Evolutionary conservation across 2,888 invertebrate genomes (phyloP).

Genomic region (Eilema depressum): DNA sequence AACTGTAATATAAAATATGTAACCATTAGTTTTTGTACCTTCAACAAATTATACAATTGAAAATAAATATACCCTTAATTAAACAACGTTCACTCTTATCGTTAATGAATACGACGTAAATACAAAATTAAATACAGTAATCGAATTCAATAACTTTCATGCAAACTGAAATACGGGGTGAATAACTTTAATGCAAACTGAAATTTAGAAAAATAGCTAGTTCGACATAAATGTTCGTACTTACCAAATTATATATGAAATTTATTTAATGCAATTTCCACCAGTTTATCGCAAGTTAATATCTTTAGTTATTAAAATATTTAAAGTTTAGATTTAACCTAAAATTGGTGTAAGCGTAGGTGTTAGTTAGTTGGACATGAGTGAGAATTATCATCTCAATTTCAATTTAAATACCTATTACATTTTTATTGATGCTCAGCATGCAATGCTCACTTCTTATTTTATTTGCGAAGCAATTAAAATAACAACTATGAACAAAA

Average conservation of each 20-base stretch:
- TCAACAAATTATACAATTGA: background rate
- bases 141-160: too few relatives aligned
- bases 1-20: too few relatives aligned
- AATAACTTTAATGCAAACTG: too few relatives aligned
- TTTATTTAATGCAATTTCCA: background rate
- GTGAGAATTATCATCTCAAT: slow-evolving; percentile 83
- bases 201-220: too few relatives aligned
- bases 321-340: background rate
- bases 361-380: slow-evolving; percentile 75
- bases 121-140: too few relatives aligned
- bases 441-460: background rate
- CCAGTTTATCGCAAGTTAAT: background rate
- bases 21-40: too few relatives aligned
- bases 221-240: too few relatives aligned
- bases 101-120: background rate
- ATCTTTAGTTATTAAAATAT: background rate
- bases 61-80: background rate
- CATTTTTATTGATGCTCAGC: background rate
- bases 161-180: too few relatives aligned
- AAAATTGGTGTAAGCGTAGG: slow-evolving; percentile 34
- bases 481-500: too few relatives aligned
- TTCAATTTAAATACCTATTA: slow-evolving; percentile 14
- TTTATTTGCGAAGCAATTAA: background rate
- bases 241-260: too few relatives aligned
- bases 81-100: background rate